phyloP scores from a whole-genome alignment of 2,113 vertebrate genomes.

The Phasianus colchicus region DNA sequence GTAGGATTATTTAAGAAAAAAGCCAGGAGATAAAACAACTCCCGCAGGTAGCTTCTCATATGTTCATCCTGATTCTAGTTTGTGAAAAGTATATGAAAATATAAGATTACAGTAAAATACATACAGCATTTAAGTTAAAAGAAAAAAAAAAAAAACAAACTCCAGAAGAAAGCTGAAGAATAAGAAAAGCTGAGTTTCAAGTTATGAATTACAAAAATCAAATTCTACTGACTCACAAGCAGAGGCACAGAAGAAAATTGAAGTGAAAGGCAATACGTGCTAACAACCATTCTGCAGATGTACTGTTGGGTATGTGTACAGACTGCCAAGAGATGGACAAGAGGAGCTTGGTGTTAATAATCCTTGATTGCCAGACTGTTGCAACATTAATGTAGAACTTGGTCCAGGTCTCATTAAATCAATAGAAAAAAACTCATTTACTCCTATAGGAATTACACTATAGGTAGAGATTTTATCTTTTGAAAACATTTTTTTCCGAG shows the following conservation, averaged over 20 bases:
- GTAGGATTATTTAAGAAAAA: background rate
- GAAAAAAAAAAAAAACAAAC: background rate
- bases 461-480: background rate
- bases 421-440: background rate
- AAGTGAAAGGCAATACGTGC: background rate
- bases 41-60: background rate
- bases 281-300: background rate
- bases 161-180: background rate
- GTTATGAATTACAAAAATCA: background rate
- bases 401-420: background rate
- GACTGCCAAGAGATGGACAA: background rate
- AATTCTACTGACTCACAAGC: slow-evolving; percentile 1
- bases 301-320: background rate
- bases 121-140: background rate
- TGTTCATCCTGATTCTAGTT: background rate
- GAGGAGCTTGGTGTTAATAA: background rate
- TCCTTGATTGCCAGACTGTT: background rate
- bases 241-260: slow-evolving; percentile 32
- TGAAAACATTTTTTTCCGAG: background rate
- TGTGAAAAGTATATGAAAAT: background rate
- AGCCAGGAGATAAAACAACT: background rate
- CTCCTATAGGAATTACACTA: background rate
- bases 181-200: background rate
- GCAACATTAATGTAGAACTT: background rate
- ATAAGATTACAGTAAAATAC: background rate